Evolutionary conservation across 2,888 invertebrate genomes (phyloP).

Genomic region (Athalia rosae): DNA sequence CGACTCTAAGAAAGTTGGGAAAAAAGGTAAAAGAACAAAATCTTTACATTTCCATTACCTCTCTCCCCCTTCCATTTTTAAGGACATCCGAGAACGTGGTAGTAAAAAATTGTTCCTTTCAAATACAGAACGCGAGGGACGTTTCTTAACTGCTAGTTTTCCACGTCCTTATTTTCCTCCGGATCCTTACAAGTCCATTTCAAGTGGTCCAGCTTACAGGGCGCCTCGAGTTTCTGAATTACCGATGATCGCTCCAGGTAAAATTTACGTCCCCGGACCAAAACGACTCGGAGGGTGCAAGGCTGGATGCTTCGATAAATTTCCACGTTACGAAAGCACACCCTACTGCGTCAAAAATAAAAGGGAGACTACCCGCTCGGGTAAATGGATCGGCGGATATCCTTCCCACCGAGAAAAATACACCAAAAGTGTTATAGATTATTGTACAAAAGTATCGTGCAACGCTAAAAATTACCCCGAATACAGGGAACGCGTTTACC

Average conservation of each 20-base stretch:
- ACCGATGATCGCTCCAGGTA: slow-evolving; percentile 47
- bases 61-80: too few species aligned
- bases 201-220: slow-evolving; percentile 58
- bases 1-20: slow-evolving; percentile 47
- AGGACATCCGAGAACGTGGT: too few species aligned
- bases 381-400: slow-evolving; percentile 56
- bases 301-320: slow-evolving; percentile 71
- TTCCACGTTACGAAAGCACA: slow-evolving; percentile 63
- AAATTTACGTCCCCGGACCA: slow-evolving; percentile 62
- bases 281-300: slow-evolving; percentile 69
- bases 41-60: neutral
- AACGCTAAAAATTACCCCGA: slow-evolving; percentile 61
- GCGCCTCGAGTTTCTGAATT: slow-evolving; percentile 51
- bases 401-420: slow-evolving; percentile 60
- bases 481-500: slow-evolving; percentile 61
- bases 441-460: slow-evolving; percentile 64
- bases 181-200: slow-evolving; percentile 63
- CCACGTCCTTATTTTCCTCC: slow-evolving; percentile 65
- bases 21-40: neutral
- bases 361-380: slow-evolving; percentile 11
- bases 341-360: slow-evolving; percentile 53
- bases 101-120: neutral
- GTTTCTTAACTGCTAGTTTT: slow-evolving; percentile 55
- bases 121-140: slow-evolving; percentile 30
- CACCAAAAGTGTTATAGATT: slow-evolving; percentile 62